Evolutionary conservation across 2,888 invertebrate genomes (phyloP).

Genomic region (Sphecodes monilicornis): DNA sequence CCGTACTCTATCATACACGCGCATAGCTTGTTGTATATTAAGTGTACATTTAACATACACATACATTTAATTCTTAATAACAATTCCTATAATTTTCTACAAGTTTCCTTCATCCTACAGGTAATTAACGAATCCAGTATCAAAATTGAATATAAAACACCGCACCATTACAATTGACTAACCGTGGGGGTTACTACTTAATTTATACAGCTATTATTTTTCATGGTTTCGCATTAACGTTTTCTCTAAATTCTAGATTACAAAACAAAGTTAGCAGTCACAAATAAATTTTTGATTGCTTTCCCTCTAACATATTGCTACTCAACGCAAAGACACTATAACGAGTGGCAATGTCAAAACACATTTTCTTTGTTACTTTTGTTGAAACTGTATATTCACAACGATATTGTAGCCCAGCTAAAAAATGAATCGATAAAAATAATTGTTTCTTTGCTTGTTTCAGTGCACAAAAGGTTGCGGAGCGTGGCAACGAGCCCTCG

Average conservation of each 20-base stretch:
- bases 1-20: too few species aligned
- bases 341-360: neutral
- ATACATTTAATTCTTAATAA: neutral
- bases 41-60: too few species aligned
- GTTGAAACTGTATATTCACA: neutral
- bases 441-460: constrained; percentile 81
- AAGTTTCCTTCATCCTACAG: neutral
- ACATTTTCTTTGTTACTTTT: too few species aligned
- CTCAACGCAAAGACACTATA: neutral
- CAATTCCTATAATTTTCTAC: neutral
- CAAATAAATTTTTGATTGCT: neutral
- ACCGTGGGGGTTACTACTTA: neutral
- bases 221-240: neutral
- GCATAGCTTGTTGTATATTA: too few species aligned
- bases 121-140: neutral
- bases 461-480: constrained; percentile 93
- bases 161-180: neutral
- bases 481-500: constrained; percentile 91
- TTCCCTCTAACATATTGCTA: neutral
- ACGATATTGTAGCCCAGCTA: neutral
- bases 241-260: neutral
- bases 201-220: neutral
- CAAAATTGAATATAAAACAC: neutral
- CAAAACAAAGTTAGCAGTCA: neutral
- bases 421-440: neutral